phyloP scores from a whole-genome alignment of 30 jellyfish, hydroid and myxozoan species.

The Pelagia noctiluca region DNA sequence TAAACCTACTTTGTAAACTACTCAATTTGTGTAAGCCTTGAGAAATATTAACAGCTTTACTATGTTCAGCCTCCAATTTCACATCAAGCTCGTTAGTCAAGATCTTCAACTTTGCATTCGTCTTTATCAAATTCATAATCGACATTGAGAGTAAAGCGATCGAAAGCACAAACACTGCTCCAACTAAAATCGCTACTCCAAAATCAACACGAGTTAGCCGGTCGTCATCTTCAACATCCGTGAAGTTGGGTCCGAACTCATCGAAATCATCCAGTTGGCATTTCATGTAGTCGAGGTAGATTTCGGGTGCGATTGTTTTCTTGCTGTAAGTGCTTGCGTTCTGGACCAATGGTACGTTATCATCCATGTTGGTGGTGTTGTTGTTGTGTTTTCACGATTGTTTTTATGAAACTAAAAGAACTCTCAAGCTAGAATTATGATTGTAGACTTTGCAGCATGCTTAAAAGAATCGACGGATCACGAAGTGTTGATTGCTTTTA shows the following conservation, averaged over 20 bases:
- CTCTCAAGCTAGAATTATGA: too few species aligned
- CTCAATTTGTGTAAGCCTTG: too few species aligned
- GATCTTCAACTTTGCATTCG: conserved; percentile 7
- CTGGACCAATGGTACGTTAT: conserved; percentile 15
- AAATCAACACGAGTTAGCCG: background rate
- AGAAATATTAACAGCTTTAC: too few species aligned
- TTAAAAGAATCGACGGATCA: too few species aligned
- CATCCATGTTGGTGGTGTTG: conserved; percentile 9
- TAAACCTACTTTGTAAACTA: too few species aligned
- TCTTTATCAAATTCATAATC: conserved; percentile 8
- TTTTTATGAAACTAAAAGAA: too few species aligned
- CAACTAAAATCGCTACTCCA: conserved; percentile 7
- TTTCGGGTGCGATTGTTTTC: background rate
- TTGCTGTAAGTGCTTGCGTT: background rate
- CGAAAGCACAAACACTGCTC: conserved; percentile 20
- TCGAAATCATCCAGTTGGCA: conserved; percentile 27
- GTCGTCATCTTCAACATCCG: conserved; percentile 18
- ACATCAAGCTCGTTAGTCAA: background rate
- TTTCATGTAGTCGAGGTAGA: conserved; percentile 31
- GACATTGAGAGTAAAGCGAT: conserved; percentile 18
- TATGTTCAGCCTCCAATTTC: too few species aligned
- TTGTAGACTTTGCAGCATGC: too few species aligned
- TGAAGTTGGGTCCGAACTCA: conserved; percentile 51
- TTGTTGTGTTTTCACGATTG: too few species aligned
- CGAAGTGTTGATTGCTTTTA: too few species aligned